Evolutionary conservation across 2,797 vertebrate genomes (phyloP), one percentile per base, ranked within the genome.

Genomic region (Arrhamphus sclerolepis): DNA sequence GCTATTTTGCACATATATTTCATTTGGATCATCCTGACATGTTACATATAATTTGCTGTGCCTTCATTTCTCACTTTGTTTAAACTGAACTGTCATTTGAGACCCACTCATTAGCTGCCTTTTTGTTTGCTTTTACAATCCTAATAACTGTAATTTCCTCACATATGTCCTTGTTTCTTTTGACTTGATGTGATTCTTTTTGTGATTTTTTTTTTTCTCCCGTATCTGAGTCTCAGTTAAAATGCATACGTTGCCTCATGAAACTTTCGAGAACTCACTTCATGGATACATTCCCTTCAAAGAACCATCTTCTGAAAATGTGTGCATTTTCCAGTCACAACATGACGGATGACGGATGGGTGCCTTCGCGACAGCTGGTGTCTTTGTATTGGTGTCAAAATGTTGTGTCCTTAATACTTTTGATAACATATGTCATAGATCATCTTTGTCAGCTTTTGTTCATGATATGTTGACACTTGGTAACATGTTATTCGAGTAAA

Each of bases 341-440:
- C 16, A 41, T 58, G 49, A 39, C 11, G 54, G 63, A 63, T 28
- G 39, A 42, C 53, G 48, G 48, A 29, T 41, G 54, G 52, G 40
- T 62, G 80, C 86, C 82, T 85, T 80, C 56, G 62, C 67, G 66
- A 72, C 77, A 76, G 63, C 69, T 47, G 24, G 17, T 71, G 55
- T 77, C 53, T 72, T 70, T 60, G 49, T 72, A 40, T 56, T 63
- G 34, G 40, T 46, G 60, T 68, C 57, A 53, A 58, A 53, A 84
- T 66, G 11, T 62, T 41, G 16, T 68, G 53, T 72, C 53, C 34
- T 63, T 65, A 34, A 64, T 70, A 10, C 46, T 63, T 77, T 73
- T 78, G 43, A 70, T 62, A n/a, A 65, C 47, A 54, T 62, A 10
- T 52, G 7, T 74, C 56, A 58, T 73, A 43, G n/a, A 43, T 66